phyloP scores from a whole-genome alignment of 2,113 vertebrate species.

The Phalacrocorax pelagicus region DNA sequence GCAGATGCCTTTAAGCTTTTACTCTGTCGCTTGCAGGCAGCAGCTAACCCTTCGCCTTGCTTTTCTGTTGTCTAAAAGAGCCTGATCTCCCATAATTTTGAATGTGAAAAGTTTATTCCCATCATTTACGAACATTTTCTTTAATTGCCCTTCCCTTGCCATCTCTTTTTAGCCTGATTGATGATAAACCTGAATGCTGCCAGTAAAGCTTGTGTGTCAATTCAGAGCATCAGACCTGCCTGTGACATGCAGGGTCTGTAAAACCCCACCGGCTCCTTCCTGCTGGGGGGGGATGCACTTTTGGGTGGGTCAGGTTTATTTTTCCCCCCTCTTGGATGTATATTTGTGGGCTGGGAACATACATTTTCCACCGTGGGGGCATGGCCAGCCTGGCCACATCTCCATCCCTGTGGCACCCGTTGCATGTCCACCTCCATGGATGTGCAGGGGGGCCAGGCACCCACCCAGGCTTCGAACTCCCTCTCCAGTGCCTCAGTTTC shows the following conservation, averaged over 20 bases:
- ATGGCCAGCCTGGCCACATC: fast-evolving
- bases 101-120: neutral
- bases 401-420: fast-evolving
- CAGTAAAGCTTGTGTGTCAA: neutral
- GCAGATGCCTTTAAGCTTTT: neutral
- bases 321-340: neutral
- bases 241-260: neutral
- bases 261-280: neutral
- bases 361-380: fast-evolving
- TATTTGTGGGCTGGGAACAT: neutral
- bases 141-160: neutral
- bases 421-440: fast-evolving
- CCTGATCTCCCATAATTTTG: neutral
- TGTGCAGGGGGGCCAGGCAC: neutral
- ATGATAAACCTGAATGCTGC: neutral
- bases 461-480: neutral
- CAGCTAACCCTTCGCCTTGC: neutral
- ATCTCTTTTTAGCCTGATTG: neutral
- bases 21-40: neutral
- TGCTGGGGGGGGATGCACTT: fast-evolving
- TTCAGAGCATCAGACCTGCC: neutral
- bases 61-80: neutral
- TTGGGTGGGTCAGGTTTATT: neutral
- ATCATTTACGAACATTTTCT: neutral
- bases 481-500: neutral